A percentile compares a stretch with the other conserved stretches of the same genome.
phyloP scores from a whole-genome alignment of 2,113 vertebrate genomes.

The Platichthys flesus region DNA sequence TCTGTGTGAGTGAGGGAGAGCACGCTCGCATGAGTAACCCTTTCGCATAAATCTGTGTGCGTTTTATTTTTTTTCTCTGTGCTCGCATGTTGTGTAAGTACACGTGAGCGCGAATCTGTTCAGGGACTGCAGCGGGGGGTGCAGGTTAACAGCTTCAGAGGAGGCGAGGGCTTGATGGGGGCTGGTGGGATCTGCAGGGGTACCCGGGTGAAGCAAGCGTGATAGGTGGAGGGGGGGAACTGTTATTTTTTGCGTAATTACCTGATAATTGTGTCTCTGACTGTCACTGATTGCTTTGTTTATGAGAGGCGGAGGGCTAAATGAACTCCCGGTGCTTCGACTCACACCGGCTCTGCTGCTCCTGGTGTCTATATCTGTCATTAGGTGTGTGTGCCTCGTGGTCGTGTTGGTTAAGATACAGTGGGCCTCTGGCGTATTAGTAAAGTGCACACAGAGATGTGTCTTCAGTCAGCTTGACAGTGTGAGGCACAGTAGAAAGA shows the following conservation, averaged over 20 bases:
- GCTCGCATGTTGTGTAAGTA: slow-evolving; percentile 25
- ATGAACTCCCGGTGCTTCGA: slow-evolving; percentile 54
- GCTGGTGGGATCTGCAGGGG: slow-evolving; percentile 52
- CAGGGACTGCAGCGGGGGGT: neutral
- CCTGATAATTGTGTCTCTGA: slow-evolving; percentile 73
- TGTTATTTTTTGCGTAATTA: slow-evolving; percentile 81
- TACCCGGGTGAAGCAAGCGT: slow-evolving; percentile 51
- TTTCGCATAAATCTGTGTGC: slow-evolving; percentile 51
- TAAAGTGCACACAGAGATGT: slow-evolving; percentile 1
- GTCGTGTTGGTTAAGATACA: slow-evolving; percentile 30
- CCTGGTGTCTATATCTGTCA: slow-evolving; percentile 37
- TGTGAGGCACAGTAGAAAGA: slow-evolving; percentile 20
- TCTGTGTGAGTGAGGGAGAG: slow-evolving; percentile 42
- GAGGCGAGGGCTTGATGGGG: slow-evolving; percentile 28
- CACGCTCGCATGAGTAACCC: slow-evolving; percentile 48
- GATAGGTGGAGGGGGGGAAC: slow-evolving; percentile 64
- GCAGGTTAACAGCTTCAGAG: slow-evolving; percentile 21
- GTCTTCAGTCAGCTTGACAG: slow-evolving; percentile 7
- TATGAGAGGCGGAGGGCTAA: slow-evolving; percentile 55
- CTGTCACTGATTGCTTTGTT: slow-evolving; percentile 77
- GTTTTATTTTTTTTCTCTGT: slow-evolving; percentile 26
- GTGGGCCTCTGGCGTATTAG: slow-evolving; percentile 7
- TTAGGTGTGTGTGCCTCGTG: slow-evolving; percentile 5
- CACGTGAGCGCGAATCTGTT: slow-evolving; percentile 27
- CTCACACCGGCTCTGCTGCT: slow-evolving; percentile 16